Evolutionary conservation across 2,888 invertebrate genomes (phyloP).

Genomic region (Aspidapion aeneum): DNA sequence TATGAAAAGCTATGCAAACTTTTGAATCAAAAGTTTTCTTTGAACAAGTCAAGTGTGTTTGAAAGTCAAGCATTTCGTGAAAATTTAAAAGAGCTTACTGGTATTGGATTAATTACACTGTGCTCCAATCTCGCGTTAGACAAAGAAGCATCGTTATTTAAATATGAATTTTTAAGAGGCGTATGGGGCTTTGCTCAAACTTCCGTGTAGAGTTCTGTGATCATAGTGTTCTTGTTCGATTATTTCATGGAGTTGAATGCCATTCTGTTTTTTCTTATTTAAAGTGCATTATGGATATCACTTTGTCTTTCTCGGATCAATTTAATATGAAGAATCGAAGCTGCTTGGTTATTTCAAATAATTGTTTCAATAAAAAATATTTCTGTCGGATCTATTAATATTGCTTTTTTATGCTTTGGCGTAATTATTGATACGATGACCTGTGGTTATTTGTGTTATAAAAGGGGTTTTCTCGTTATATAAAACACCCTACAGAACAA

Average conservation of each 20-base stretch:
- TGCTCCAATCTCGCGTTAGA: neutral
- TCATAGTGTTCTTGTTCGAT: neutral
- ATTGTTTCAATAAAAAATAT: constrained; percentile 4
- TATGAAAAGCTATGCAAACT: no score
- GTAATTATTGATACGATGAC: neutral
- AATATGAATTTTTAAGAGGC: no score
- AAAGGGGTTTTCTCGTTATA: neutral
- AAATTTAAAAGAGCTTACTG: no score
- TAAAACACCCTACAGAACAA: no score
- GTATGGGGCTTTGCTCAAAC: no score
- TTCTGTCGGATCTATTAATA: neutral
- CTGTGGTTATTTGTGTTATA: neutral
- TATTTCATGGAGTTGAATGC: neutral
- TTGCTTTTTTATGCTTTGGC: neutral
- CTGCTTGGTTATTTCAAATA: neutral
- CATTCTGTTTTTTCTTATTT: neutral
- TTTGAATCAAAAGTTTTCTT: no score
- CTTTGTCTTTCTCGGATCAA: neutral
- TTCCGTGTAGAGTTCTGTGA: neutral
- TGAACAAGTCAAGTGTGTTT: no score
- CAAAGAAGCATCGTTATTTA: neutral
- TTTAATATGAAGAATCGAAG: neutral
- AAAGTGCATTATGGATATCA: neutral
- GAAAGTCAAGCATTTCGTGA: no score
- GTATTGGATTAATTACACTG: no score